Evolutionary conservation across 2,888 invertebrate species (phyloP), one percentile per base, ranked within the genome.

Genomic region (Watsonalla cultraria): DNA sequence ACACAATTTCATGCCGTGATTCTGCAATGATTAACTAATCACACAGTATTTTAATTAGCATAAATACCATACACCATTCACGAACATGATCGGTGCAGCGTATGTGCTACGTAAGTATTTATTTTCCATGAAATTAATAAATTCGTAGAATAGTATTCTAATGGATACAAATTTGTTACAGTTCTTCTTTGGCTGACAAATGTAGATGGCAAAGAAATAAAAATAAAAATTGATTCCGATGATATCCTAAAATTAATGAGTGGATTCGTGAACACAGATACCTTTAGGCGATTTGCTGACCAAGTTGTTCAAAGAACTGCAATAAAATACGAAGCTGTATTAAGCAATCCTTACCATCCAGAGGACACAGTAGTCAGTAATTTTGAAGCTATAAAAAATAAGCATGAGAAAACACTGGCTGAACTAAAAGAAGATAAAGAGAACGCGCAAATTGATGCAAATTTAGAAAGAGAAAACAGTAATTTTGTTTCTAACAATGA

Each of bases 281-380:
- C 58, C 0, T 54, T 76, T 6, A 66, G 54, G 58, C 67, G 63
- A 0, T 57, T 72, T 42, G 64, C 69, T 45, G 54, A 47, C 0
- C 57, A 68, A 61, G 35, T 72, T 6, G 45, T 65, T 51, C 59
- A 58, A 51, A 63, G 66, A 56, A 54, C 59, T 35, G 47, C 53
- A 0, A 42, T 45, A 0, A 59, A 56, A 51, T 37, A 48, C 45
- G 35, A 51, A 0, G 52, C 46, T 7, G 49, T 14, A 6, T 74
- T 70, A 11, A 73, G 66, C 11, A 82, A 82, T 50, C 82, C 82
- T 7, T 82, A 74, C 52, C 82, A 82, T 15, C 82, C 82, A 4
- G 82, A 82, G 69, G 81, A 82, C 54, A 71, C 72, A 46, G 33
- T 67, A 14, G 51, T 56, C 0, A 54, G 58, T n/a, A 53, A 47